Evolutionary conservation across 2,797 vertebrate genomes (phyloP).

Genomic region (Pristis pectinata): DNA sequence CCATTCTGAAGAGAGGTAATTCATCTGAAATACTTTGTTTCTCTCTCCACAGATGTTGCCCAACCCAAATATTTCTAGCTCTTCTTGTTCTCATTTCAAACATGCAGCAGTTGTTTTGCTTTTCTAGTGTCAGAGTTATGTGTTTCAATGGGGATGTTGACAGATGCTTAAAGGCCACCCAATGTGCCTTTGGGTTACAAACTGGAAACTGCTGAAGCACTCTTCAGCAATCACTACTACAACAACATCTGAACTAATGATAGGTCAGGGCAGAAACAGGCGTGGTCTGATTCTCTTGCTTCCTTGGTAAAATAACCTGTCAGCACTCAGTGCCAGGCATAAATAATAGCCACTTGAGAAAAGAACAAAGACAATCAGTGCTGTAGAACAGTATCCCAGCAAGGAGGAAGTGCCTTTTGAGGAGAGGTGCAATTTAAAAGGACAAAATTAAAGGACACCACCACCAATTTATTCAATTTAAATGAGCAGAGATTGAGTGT

Average conservation of each 20-base stretch:
- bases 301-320: no score
- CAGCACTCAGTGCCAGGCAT: not conserved
- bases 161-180: not conserved
- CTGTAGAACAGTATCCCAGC: not conserved
- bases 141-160: not conserved
- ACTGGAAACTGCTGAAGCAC: conserved; percentile 3
- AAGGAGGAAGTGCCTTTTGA: not conserved
- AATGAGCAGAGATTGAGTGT: not conserved
- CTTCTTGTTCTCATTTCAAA: no score
- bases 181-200: not conserved
- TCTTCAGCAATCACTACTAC: not conserved
- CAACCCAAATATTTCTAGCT: no score
- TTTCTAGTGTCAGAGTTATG: no score
- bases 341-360: not conserved
- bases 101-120: no score
- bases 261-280: not conserved
- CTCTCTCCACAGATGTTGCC: no score
- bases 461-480: not conserved
- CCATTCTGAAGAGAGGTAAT: no score
- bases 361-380: not conserved
- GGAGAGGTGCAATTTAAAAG: not conserved
- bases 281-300: not conserved
- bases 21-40: no score
- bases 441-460: not conserved
- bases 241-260: not conserved